Percentiles rank a stretch among this genome's conserved stretches.
These are phyloP conservation scores for Stenoptilia bipunctidactyla DNA, from an alignment of 2,888 invertebrate species.

Conservation along the genomic window DNA sequence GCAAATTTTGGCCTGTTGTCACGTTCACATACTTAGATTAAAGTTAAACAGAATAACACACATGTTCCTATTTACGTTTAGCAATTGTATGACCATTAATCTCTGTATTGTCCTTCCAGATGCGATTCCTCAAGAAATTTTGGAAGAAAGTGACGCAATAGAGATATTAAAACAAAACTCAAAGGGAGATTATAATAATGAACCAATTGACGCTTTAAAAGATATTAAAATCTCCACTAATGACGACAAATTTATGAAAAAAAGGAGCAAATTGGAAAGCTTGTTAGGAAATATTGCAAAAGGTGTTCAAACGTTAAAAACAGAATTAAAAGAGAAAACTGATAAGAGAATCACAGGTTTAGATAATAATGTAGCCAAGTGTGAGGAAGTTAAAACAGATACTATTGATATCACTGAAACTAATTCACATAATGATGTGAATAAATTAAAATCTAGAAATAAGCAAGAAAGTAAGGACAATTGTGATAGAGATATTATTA, in stretches of 20 bases:
- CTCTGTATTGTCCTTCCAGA: too few species aligned
- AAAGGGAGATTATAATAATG: background rate
- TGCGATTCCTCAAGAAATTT: constrained; percentile 19
- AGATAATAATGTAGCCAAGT: background rate
- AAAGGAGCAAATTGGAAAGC: constrained; percentile 37
- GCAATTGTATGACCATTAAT: too few species aligned
- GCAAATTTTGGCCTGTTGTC: too few species aligned
- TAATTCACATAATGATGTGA: too few species aligned
- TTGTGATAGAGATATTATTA: background rate
- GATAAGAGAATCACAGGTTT: background rate
- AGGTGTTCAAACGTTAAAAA: constrained; percentile 12
- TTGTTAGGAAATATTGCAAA: constrained; percentile 16
- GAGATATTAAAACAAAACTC: background rate
- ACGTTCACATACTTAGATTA: too few species aligned
- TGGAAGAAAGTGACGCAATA: background rate
- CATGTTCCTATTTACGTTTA: too few species aligned
- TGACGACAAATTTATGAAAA: constrained; percentile 29
- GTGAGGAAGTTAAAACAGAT: background rate
- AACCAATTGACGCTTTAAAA: background rate
- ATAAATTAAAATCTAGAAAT: background rate
- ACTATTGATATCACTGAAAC: background rate
- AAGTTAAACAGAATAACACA: too few species aligned
- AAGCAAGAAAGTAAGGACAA: background rate
- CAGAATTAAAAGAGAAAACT: background rate
- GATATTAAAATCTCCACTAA: background rate